phyloP scores from a whole-genome alignment of 1,140 invertebrate species.

The Popillia japonica region DNA sequence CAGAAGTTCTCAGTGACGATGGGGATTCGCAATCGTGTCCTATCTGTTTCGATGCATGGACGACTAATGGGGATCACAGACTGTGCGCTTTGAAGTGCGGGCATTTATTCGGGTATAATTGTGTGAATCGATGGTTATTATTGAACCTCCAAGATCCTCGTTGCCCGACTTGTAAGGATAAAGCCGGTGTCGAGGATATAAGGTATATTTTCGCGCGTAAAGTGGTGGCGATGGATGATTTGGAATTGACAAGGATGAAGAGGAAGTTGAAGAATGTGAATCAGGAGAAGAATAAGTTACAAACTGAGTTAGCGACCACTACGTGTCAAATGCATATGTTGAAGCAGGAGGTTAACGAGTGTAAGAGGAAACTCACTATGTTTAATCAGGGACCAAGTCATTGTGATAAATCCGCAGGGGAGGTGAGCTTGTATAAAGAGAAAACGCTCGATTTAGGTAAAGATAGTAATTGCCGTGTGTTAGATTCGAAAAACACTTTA shows the following conservation, averaged over 20 bases:
- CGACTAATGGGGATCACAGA: constrained; percentile 84
- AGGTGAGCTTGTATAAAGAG: constrained; percentile 64
- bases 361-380: constrained; percentile 43
- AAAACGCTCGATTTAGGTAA: constrained; percentile 71
- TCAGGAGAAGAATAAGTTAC: constrained; percentile 61
- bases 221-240: constrained; percentile 63
- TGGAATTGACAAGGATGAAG: constrained; percentile 64
- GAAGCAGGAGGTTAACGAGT: constrained; percentile 50
- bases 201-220: constrained; percentile 66
- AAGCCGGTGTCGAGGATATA: constrained; percentile 61
- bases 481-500: constrained; percentile 71
- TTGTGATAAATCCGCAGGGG: constrained; percentile 42
- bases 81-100: constrained; percentile 86
- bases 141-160: constrained; percentile 56
- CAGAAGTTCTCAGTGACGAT: constrained; percentile 52
- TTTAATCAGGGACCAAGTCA: constrained; percentile 57
- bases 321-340: constrained; percentile 54
- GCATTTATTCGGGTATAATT: constrained; percentile 87
- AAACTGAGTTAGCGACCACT: constrained; percentile 60
- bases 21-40: constrained; percentile 76
- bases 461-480: constrained; percentile 78
- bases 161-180: constrained; percentile 90
- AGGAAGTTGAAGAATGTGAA: constrained; percentile 62
- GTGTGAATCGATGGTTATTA: constrained; percentile 82
- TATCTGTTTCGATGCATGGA: constrained; percentile 89